Evolutionary conservation across 2,113 vertebrate species (phyloP).

Genomic region (Chionodraco myersi): DNA sequence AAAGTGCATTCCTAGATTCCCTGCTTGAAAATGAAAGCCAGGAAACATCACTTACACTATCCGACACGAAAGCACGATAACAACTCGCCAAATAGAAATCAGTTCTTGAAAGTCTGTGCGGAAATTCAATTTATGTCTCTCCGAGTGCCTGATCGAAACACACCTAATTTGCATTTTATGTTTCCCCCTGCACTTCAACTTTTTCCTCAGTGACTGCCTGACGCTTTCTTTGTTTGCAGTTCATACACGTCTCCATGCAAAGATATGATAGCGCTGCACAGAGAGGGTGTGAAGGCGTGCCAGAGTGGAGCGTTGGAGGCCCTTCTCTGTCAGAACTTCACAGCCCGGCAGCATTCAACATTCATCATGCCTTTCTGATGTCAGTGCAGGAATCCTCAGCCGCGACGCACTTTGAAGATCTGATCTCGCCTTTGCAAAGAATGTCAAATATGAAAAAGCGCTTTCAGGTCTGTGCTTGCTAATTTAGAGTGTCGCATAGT

Average conservation of each 20-base stretch:
- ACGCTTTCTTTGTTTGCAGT: constrained; percentile 35
- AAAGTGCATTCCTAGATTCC: constrained; percentile 42
- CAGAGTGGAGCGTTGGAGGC: constrained; percentile 54
- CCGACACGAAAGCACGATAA: constrained; percentile 21
- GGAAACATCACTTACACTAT: constrained; percentile 38
- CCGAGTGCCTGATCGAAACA: constrained; percentile 37
- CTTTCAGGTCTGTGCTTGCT: constrained; percentile 45
- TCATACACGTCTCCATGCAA: constrained; percentile 44
- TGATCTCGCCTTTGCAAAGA: constrained; percentile 56
- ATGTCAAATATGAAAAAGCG: constrained; percentile 61
- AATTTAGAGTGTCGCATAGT: constrained; percentile 46
- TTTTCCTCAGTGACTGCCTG: constrained; percentile 21
- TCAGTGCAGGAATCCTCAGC: constrained; percentile 59
- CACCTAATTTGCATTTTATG: constrained; percentile 56
- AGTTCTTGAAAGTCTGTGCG: constrained; percentile 36
- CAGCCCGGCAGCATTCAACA: constrained; percentile 69
- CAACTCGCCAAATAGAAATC: constrained; percentile 50
- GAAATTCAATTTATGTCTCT: constrained; percentile 49
- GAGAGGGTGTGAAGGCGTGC: constrained; percentile 47
- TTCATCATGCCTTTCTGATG: constrained; percentile 67
- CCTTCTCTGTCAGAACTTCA: constrained; percentile 68
- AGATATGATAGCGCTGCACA: constrained; percentile 47
- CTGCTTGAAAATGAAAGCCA: constrained; percentile 45
- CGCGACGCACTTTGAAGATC: constrained; percentile 66
- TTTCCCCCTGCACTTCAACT: constrained; percentile 35